Percentiles rank a stretch among this genome's conserved stretches.
Conservation (phyloP, 2,888 invertebrate genomes). For the Pollenia angustigena region DNA sequence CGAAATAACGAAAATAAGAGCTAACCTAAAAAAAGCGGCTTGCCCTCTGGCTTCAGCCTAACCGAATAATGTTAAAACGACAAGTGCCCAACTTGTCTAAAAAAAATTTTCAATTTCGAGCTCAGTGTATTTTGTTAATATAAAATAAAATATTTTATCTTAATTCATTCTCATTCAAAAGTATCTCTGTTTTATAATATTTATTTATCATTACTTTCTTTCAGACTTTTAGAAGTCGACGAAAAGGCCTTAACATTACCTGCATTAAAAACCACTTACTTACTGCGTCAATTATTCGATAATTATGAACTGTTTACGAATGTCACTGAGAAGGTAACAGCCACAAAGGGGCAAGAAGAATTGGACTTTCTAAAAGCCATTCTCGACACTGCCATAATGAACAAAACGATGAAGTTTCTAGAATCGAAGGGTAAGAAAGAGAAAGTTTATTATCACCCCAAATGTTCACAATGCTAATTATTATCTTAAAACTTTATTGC, state of each 20-base stretch:
- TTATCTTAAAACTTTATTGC: too few relatives aligned
- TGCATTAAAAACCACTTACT: conserved; percentile 72
- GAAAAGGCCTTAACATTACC: conserved; percentile 75
- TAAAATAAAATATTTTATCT: too few relatives aligned
- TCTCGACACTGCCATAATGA: conserved; percentile 78
- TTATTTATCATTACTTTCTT: neutral
- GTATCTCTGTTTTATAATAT: too few relatives aligned
- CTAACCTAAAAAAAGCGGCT: too few relatives aligned
- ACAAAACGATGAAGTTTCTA: conserved; percentile 77
- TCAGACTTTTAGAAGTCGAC: conserved; percentile 78
- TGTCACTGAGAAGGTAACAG: conserved; percentile 74
- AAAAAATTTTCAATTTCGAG: too few relatives aligned
- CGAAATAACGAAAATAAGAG: too few relatives aligned
- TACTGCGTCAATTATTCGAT: conserved; percentile 78
- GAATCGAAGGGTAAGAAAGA: conserved; percentile 67
- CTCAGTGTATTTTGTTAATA: too few relatives aligned
- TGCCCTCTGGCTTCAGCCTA: too few relatives aligned
- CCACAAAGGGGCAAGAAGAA: conserved; percentile 77
- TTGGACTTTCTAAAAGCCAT: conserved; percentile 78
- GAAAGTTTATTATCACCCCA: neutral
- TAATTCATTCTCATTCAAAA: too few relatives aligned
- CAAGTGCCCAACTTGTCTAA: too few relatives aligned
- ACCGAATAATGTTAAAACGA: too few relatives aligned
- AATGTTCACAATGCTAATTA: too few relatives aligned
- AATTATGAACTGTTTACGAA: conserved; percentile 78